phyloP scores from a whole-genome alignment of 92 coral and sea anemone species.

The Epizoanthus illoricatus region DNA sequence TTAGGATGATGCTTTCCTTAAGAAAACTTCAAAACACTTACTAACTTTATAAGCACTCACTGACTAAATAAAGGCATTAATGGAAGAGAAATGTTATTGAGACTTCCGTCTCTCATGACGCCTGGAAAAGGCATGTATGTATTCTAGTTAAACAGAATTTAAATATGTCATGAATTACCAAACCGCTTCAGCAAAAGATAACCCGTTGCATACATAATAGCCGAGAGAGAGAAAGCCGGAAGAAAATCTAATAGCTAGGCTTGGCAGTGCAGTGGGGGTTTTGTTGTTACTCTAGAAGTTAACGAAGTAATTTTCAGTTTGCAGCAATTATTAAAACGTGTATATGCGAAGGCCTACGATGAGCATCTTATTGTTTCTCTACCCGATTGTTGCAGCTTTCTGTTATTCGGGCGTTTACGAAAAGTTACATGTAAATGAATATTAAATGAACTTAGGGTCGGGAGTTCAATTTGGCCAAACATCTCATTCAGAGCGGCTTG shows the following conservation, averaged over 20 bases:
- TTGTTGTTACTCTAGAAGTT: not conserved
- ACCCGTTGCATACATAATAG: not conserved
- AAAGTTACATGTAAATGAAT: not conserved
- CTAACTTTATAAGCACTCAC: slow-evolving; percentile 1
- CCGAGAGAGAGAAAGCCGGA: slow-evolving; percentile 23
- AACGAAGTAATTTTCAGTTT: not conserved
- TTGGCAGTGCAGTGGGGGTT: not conserved
- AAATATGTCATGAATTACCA: slow-evolving; percentile 30
- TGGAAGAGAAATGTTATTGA: slow-evolving; percentile 5
- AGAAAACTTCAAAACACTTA: slow-evolving; percentile 27
- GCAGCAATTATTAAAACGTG: not conserved
- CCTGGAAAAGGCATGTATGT: slow-evolving; percentile 3
- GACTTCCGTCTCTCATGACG: slow-evolving; percentile 41
- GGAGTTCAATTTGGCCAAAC: slow-evolving; percentile 7
- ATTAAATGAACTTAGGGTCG: not conserved
- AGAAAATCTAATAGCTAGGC: not conserved
- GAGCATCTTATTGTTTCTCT: not conserved
- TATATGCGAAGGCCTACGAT: not conserved
- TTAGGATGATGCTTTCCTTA: slow-evolving; percentile 6
- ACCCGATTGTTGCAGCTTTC: slow-evolving; percentile 5
- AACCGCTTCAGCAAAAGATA: slow-evolving; percentile 17
- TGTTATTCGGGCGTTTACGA: not conserved
- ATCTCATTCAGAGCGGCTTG: slow-evolving; percentile 7
- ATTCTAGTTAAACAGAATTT: slow-evolving; percentile 32
- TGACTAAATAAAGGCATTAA: not conserved